Evolutionary conservation across 2,797 vertebrate species (phyloP), one percentile per base, ranked within the genome.

Genomic region (Falco naumanni): DNA sequence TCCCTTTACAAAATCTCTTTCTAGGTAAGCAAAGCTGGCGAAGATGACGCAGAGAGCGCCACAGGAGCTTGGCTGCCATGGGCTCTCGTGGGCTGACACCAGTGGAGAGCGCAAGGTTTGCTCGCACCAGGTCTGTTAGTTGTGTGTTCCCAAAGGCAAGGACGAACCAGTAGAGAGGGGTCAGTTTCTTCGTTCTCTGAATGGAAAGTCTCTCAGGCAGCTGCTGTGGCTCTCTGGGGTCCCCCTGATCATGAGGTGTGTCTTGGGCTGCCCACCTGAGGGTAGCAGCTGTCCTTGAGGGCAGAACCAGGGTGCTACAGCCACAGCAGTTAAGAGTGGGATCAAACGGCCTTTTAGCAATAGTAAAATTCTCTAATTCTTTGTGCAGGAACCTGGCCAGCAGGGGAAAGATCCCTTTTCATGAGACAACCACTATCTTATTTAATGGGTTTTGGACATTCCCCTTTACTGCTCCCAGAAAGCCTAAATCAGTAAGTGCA

Each of bases 401-500:
- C 33, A 68, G 68, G 60, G 34, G 68, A 50, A 80, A 37, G 50
- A 41, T 75, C 29, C 19, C 29, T 75, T 80, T 43, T 69, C 68
- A 53, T 8, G 13, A 91, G 20, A 47, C n/a, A 76, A 43, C 60
- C 76, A 47, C 0, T 57, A 53, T 65, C 85, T 76, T 83, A 37
- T 63, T 72, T 71, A 84, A 50, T 45, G n/a, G 45, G 53, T 43
- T 76, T 92, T 80, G 84, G 90, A 78, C 22, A 24, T 93, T 90
- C 34, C 72, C 56, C 28, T 39, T 78, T 84, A 56, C 66, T 75
- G 69, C 68, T 96, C 89, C 95, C 94, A 94, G 76, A 80, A 78
- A 77, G 29, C 61, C 50, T 65, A 45, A 76, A 43, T 24, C 50
- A 93, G 29, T 31, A 75, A 51, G 53, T 74, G 72, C 83, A 51